A percentile compares a stretch with the other conserved stretches of the same genome.
Evolutionary conservation across 2,113 vertebrate species (phyloP).

Genomic region (Abramis brama): DNA sequence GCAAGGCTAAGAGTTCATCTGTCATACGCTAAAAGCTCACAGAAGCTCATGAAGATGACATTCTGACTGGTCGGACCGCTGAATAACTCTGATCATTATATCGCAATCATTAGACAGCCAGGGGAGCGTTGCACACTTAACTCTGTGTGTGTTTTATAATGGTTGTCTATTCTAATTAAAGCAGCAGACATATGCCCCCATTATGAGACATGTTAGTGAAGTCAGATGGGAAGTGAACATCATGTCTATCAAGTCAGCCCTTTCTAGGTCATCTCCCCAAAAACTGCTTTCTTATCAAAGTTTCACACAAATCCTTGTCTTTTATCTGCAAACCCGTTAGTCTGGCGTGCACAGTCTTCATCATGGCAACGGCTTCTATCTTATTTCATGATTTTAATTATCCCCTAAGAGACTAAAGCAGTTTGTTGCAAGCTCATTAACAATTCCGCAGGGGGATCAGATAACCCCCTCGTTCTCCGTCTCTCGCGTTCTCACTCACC

Average conservation of each 20-base stretch:
- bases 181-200: constrained; percentile 51
- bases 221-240: constrained; percentile 35
- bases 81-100: constrained; percentile 64
- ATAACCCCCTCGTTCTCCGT: constrained; percentile 47
- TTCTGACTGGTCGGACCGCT: constrained; percentile 42
- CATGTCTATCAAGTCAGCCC: constrained; percentile 26
- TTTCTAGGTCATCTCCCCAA: constrained; percentile 57
- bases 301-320: constrained; percentile 50
- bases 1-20: constrained; percentile 26
- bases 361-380: constrained; percentile 57
- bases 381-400: constrained; percentile 69
- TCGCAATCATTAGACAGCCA: constrained; percentile 46
- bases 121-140: constrained; percentile 15
- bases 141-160: constrained; percentile 32
- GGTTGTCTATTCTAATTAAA: constrained; percentile 51
- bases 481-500: constrained; percentile 24
- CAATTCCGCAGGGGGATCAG: constrained; percentile 57
- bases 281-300: constrained; percentile 54
- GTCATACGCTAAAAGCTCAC: constrained; percentile 25
- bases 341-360: constrained; percentile 35
- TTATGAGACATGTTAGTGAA: constrained; percentile 54
- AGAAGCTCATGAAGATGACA: constrained; percentile 24
- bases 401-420: constrained; percentile 64
- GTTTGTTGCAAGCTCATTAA: constrained; percentile 63
- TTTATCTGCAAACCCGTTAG: constrained; percentile 54